Base-by-base conservation (phyloP, 92 coral and sea anemone genomes). In the Chrysogorgia sp. region DNA sequence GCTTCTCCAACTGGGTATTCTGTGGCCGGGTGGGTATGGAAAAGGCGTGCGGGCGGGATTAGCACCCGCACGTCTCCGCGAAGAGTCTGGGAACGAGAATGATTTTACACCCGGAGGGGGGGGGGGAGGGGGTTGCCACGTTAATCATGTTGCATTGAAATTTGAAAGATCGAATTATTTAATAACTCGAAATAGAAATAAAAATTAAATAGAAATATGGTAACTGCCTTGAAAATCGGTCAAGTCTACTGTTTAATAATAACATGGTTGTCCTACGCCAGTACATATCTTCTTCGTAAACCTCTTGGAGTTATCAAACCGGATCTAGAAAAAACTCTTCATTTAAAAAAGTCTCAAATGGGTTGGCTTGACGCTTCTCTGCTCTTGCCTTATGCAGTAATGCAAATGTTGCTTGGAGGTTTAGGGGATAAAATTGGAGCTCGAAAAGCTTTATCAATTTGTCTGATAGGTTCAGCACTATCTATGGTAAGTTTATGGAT, bases 261-360 rank as follows among this genome's bases (percentile, higher is more conserved):
- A 26, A 89, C 92, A 22, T 93, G 98, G 98, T 64, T 83, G 7
- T 89, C 97, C 25, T 93, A 93, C 55, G 96, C 98, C 19, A 86
- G 92, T 8, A 93, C 98, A 10, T 93, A 93, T 77, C 61, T 93
- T 59, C 92, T 93, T 26, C 89, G 98, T 35, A 93, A 93, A 30
- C 98, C 98, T 0, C 89, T 93, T 17, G 98, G 98, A 31, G 98
- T 93, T 75, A 96, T 94, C 63, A 94, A 94, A 72, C 90, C 97
- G 71, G 97, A 91, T 82, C 68, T 94, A 80, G 88, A 89, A 28
- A 50, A 77, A 50, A 17, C 75, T 23, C 86, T 80, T 69, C 77
- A 79, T 23, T 67, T 94, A 66, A 74, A 90, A 48, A 87, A 88
- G 71, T 81, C 98, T 33, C 89, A 87, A 19, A 87, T 94, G 23